phyloP scores from a whole-genome alignment of 2,113 vertebrate species.

The Protobothrops flavoviridis region DNA sequence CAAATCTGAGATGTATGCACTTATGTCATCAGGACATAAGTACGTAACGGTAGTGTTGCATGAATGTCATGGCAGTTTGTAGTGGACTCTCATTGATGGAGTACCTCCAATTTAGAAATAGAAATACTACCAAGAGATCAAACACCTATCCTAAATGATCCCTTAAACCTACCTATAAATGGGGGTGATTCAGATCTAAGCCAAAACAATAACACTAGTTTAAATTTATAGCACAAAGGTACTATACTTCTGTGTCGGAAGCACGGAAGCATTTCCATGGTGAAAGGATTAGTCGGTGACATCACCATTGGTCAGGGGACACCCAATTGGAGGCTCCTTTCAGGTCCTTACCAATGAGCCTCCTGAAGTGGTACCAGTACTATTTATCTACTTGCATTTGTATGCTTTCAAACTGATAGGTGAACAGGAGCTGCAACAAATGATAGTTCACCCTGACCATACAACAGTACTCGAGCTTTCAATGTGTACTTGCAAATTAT shows the following conservation, averaged over 20 bases:
- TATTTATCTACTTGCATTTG: not conserved
- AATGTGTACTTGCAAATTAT: not conserved
- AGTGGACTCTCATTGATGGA: not conserved
- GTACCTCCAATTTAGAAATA: not conserved
- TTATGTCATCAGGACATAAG: not conserved
- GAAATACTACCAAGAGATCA: not conserved
- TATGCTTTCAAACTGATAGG: not conserved
- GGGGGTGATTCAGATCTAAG: not conserved
- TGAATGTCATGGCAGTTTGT: not conserved
- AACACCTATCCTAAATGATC: not conserved
- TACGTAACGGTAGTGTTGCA: not conserved
- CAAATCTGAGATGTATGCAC: not conserved
- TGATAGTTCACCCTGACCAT: not conserved
- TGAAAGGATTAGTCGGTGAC: no score
- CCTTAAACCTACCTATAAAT: not conserved
- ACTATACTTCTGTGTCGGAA: no score
- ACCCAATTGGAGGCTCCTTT: not conserved
- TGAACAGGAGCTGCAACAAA: not conserved
- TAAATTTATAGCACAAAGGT: not conserved
- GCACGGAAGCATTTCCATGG: no score
- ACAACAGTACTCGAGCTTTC: not conserved
- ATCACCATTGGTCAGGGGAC: no score
- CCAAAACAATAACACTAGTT: not conserved
- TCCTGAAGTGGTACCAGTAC: not conserved
- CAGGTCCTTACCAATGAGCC: not conserved